phyloP scores from a whole-genome alignment of 2,797 vertebrate species.

The Melanotaenia pygmaea region DNA sequence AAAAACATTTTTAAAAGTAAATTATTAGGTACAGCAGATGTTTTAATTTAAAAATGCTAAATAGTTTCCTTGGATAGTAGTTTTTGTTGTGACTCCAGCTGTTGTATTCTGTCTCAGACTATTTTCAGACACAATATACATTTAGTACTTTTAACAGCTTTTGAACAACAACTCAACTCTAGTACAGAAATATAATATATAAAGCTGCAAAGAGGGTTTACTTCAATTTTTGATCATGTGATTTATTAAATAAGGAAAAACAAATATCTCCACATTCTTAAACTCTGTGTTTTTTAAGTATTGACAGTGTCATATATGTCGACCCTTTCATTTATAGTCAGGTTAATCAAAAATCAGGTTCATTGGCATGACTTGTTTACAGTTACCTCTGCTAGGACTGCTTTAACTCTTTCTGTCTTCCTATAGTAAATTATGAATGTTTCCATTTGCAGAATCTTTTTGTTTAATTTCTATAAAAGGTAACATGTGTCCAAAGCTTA shows the following conservation, averaged over 20 bases:
- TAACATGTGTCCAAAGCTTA: conserved; percentile 12
- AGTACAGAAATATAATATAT: neutral
- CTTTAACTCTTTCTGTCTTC: conserved; percentile 57
- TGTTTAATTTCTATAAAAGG: neutral
- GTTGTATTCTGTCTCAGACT: conserved; percentile 7
- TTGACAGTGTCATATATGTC: neutral
- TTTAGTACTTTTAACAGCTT: neutral
- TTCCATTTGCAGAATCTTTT: conserved; percentile 18
- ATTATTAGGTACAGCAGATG: neutral
- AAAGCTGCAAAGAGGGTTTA: neutral
- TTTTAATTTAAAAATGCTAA: neutral
- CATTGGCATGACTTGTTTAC: neutral
- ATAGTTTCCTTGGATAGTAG: neutral
- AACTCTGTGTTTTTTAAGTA: neutral
- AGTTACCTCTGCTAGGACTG: conserved; percentile 14
- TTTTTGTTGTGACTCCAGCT: neutral
- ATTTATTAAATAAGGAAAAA: conserved; percentile 9
- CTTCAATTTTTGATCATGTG: conserved; percentile 6
- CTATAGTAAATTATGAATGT: conserved; percentile 39
- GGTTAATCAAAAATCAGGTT: conserved; percentile 8
- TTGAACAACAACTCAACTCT: neutral
- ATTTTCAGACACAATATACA: conserved; percentile 18
- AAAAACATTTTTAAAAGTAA: neutral
- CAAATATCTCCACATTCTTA: neutral
- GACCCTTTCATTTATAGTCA: conserved; percentile 6